Evolutionary conservation across 2,888 invertebrate genomes (phyloP).

Genomic region (Cheilosia variabilis): DNA sequence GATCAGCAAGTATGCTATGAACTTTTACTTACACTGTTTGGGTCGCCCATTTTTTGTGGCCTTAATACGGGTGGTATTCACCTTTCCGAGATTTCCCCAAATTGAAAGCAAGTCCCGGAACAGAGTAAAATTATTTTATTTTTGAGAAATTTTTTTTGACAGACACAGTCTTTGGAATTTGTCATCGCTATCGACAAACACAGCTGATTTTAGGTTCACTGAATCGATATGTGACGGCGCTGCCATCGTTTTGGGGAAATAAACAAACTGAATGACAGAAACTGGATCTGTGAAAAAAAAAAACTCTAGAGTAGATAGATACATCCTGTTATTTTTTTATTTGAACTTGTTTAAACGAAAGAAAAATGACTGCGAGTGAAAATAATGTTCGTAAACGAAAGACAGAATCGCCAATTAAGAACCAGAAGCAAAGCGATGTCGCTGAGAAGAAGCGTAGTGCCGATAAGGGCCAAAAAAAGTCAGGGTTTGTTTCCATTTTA

Average conservation of each 20-base stretch:
- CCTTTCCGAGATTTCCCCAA: constrained; percentile 16
- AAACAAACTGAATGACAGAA: constrained; percentile 14
- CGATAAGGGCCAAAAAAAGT: constrained; percentile 42
- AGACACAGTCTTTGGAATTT: constrained; percentile 30
- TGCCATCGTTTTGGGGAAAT: constrained; percentile 5
- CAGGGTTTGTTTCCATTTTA: constrained; percentile 44
- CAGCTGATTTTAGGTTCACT: constrained; percentile 51
- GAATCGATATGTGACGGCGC: not conserved
- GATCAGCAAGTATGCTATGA: not conserved
- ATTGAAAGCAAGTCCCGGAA: constrained; percentile 29
- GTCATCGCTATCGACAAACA: constrained; percentile 46
- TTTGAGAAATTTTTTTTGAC: constrained; percentile 54
- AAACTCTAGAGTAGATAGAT: not conserved
- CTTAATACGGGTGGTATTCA: not conserved
- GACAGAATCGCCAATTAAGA: constrained; percentile 13
- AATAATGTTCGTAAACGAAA: constrained; percentile 51
- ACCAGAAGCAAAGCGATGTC: not conserved
- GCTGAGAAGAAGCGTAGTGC: not conserved
- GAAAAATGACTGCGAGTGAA: constrained; percentile 43
- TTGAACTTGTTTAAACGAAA: not conserved
- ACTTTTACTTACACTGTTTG: constrained; percentile 61
- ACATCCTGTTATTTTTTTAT: not conserved
- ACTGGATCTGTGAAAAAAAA: not conserved
- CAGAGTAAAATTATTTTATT: constrained; percentile 14
- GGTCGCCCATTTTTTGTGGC: constrained; percentile 59